Evolutionary conservation across 1,140 invertebrate genomes (phyloP).

Genomic region (Dufourea novaeangliae): DNA sequence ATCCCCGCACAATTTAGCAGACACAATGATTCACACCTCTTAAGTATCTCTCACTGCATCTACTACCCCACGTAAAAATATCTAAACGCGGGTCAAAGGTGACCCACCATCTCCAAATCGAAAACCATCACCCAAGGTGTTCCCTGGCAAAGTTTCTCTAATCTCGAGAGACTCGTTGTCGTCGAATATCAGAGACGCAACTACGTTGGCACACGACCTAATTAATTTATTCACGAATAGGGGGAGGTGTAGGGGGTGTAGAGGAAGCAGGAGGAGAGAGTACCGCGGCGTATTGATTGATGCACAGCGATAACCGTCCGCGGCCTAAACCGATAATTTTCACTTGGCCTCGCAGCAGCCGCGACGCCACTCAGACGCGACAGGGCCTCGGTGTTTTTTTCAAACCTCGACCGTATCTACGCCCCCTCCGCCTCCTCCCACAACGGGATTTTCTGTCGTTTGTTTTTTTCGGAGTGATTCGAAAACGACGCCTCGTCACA

Average conservation of each 20-base stretch:
- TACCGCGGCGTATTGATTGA: constrained; percentile 49
- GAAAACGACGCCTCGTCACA: constrained; percentile 16
- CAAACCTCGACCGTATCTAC: too few relatives aligned
- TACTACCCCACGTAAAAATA: too few relatives aligned
- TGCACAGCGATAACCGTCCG: constrained; percentile 4
- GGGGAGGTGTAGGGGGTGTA: too few relatives aligned
- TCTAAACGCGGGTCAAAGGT: too few relatives aligned
- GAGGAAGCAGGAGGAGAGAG: too few relatives aligned
- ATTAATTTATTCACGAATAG: constrained; percentile 49
- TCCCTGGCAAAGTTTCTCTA: constrained; percentile 3
- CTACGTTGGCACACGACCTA: constrained; percentile 31
- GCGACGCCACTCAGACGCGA: constrained; percentile 40
- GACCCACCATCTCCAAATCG: too few relatives aligned
- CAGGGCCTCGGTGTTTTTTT: constrained; percentile 37
- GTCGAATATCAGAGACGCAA: background rate
- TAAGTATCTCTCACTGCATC: too few relatives aligned
- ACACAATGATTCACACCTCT: too few relatives aligned
- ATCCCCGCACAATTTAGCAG: too few relatives aligned
- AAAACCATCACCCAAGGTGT: too few relatives aligned
- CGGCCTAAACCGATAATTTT: constrained; percentile 44
- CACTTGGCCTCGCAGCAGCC: constrained; percentile 5
- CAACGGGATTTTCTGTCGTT: constrained; percentile 1
- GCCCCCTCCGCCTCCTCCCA: too few relatives aligned
- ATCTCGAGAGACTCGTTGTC: background rate
- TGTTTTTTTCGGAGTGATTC: constrained; percentile 19